Base-by-base conservation (phyloP, 2,888 invertebrate genomes). In the Augochlorella aurata region DNA sequence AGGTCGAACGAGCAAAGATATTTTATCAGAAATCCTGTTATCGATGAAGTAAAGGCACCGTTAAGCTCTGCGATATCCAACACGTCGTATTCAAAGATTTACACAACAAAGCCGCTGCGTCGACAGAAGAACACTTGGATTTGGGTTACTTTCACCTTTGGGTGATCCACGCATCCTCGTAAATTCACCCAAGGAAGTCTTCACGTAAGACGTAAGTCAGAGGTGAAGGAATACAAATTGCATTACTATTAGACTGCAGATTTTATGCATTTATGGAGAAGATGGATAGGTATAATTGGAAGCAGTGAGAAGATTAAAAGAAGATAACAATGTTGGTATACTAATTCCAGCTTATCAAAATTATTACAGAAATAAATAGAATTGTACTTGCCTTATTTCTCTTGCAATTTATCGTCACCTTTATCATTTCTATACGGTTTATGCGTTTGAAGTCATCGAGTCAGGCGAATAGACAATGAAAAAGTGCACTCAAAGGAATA, bases 11-110 rank as follows among this genome's bases (percentile, higher is more conserved):
- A 68, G 82, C 73, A 84, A 9, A 88, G 86, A 88, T 88, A 86
- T 83, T 85, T 88, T 86, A 88, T 88, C 86, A 82, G 82, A 74
- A 86, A 88, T 86, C 88, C 86, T 83, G 86, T 88, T 88, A 85
- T 74, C 77, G 77, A 77, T 81, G 74, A 83, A 85, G 81, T 82
- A 81, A 88, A 83, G 85, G 88, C 78, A 81, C 83, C 82, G 74
- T 52, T 77, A 79, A 83, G 77, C 85, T 81, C 69, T 76, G 82
- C 82, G 73, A 87, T 77, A 73, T 61, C 58, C 61, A 45, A 63
- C 66, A n/a, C 24, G 61, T n/a, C 45, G 52, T 67, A 73, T 29
- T 54, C n/a, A 61, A 77, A 73, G 73, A 76, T 65, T 80, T 72
- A 68, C 52, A 50, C 65, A 65, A 50, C n/a, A 49, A 52, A 77